A percentile compares a stretch with the other conserved stretches of the same genome.
Conservation (phyloP, 2,113 vertebrate species). For the Elephantulus edwardii region DNA sequence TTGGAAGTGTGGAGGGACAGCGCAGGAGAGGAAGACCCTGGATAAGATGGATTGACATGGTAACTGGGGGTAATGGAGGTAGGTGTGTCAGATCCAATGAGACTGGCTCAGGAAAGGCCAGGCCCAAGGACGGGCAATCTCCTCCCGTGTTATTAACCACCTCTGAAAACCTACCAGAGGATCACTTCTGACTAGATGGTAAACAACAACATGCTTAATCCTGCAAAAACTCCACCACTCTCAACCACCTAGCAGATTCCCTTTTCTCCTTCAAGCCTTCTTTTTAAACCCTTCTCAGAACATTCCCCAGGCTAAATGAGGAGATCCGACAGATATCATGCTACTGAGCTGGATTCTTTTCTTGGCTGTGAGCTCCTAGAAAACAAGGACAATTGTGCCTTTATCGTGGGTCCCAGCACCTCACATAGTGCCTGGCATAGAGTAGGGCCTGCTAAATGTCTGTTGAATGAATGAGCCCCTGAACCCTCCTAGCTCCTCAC, state of each 20-base stretch:
- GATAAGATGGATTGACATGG: too few relatives aligned
- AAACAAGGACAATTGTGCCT: background rate
- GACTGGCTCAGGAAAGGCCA: too few relatives aligned
- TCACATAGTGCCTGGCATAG: background rate
- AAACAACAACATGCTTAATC: too few relatives aligned
- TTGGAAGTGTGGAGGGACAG: too few relatives aligned
- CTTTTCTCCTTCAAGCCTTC: background rate
- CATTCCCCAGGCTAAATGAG: background rate
- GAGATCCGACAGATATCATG: background rate
- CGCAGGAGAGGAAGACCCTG: too few relatives aligned
- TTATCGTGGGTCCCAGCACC: background rate
- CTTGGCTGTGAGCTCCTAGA: background rate
- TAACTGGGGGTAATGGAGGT: too few relatives aligned
- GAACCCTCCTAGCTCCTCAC: background rate
- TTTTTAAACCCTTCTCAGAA: background rate
- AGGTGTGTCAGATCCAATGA: too few relatives aligned
- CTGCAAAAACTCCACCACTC: background rate
- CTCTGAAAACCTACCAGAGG: too few relatives aligned
- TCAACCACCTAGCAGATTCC: background rate
- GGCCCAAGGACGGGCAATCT: too few relatives aligned
- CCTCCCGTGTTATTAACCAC: too few relatives aligned
- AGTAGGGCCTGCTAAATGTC: background rate
- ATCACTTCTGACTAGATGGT: too few relatives aligned
- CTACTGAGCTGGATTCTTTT: background rate
- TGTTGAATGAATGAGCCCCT: background rate